These are phyloP conservation scores for Hystrix brachyura DNA, from an alignment of 2,113 vertebrate species.

Conservation along the genomic window DNA sequence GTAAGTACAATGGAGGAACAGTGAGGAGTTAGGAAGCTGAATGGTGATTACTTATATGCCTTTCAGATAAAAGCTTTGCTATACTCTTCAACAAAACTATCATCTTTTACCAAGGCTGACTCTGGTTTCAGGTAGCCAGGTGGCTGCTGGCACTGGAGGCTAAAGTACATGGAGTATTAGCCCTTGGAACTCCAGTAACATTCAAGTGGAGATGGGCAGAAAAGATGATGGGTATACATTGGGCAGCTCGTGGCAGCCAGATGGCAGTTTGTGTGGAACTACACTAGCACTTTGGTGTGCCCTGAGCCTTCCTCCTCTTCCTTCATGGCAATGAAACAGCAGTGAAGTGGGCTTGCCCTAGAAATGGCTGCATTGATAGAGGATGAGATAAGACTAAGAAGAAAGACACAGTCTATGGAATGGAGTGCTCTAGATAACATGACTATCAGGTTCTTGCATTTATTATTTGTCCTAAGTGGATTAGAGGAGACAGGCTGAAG, in stretches of 20 bases:
- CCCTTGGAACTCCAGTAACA: neutral
- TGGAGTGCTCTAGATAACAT: neutral
- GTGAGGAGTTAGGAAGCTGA: neutral
- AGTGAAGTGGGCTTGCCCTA: neutral
- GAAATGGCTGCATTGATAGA: neutral
- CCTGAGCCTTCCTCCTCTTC: neutral
- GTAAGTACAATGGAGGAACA: neutral
- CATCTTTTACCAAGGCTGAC: neutral
- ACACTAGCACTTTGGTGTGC: neutral
- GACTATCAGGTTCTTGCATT: neutral
- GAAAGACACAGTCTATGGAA: neutral
- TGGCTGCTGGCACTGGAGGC: neutral
- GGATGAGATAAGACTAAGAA: neutral
- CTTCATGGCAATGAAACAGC: neutral
- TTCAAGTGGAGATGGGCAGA: neutral
- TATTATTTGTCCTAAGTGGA: neutral
- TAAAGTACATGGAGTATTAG: neutral
- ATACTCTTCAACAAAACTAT: neutral
- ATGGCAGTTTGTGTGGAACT: neutral
- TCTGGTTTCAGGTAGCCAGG: neutral
- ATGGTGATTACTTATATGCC: neutral
- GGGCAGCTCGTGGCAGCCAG: neutral
- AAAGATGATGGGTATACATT: neutral
- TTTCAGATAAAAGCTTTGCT: neutral
- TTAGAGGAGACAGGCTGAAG: neutral